Evolutionary conservation across 2,888 invertebrate species (phyloP).

Genomic region (Asteroscopus sphinx): DNA sequence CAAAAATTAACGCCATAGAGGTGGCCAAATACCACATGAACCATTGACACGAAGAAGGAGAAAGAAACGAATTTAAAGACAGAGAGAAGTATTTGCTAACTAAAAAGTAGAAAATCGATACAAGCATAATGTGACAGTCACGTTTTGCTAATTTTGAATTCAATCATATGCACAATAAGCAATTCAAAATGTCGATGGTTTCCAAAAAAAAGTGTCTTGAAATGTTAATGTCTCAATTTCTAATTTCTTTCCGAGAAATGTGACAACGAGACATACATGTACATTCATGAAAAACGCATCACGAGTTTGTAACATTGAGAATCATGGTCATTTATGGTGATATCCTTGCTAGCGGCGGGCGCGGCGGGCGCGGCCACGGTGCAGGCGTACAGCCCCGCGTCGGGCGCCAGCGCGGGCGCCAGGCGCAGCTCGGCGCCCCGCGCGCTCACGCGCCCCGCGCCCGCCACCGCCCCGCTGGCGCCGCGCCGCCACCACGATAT

Average conservation of each 20-base stretch:
- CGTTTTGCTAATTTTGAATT: constrained; percentile 10
- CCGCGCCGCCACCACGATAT: constrained; percentile 88
- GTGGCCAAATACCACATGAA: too few relatives aligned
- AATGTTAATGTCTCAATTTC: constrained; percentile 38
- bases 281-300: constrained; percentile 7
- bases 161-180: constrained; percentile 1
- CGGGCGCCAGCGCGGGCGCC: constrained; percentile 83
- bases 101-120: neutral
- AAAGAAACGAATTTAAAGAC: too few relatives aligned
- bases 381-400: constrained; percentile 94
- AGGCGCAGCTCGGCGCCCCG: constrained; percentile 75
- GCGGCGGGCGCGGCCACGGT: constrained; percentile 93
- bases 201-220: constrained; percentile 19
- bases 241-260: constrained; percentile 41
- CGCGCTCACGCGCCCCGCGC: constrained; percentile 81
- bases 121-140: constrained; percentile 22
- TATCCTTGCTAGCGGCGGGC: constrained; percentile 92
- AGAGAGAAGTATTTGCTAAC: too few relatives aligned
- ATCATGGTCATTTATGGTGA: constrained; percentile 87
- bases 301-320: constrained; percentile 3
- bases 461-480: constrained; percentile 75
- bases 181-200: constrained; percentile 23
- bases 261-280: constrained; percentile 5
- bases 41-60: too few relatives aligned
- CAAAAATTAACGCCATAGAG: too few relatives aligned